Evolutionary conservation across 2,888 invertebrate species (phyloP).

Genomic region (Eupithecia vulgata): DNA sequence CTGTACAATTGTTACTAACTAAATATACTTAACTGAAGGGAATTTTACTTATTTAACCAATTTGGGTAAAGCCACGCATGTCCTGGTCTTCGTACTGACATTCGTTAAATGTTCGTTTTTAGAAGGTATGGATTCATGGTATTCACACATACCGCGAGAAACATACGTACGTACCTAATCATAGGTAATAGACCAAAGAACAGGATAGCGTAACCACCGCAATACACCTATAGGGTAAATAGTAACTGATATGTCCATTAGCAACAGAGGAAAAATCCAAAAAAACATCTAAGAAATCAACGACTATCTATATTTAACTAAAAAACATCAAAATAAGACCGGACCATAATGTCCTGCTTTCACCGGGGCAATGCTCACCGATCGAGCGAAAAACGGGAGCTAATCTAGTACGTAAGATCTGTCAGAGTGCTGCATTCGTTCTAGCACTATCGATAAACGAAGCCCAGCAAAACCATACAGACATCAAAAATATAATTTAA

Average conservation of each 20-base stretch:
- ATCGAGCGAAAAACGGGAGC: not conserved
- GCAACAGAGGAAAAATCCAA: not conserved
- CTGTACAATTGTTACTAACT: conserved; percentile 23
- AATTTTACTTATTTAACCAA: not conserved
- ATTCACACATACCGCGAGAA: not conserved
- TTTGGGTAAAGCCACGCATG: not conserved
- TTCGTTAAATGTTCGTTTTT: not conserved
- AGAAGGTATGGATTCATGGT: not conserved
- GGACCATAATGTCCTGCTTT: not conserved
- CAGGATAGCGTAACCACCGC: not conserved
- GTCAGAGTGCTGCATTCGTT: not conserved
- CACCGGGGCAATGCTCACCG: not conserved
- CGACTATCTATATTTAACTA: not conserved
- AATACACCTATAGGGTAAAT: not conserved
- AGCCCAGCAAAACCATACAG: conserved; percentile 11
- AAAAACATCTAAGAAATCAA: not conserved
- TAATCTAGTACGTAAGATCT: not conserved
- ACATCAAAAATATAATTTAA: conserved; percentile 48
- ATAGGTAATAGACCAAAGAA: not conserved
- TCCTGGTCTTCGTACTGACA: not conserved
- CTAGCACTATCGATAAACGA: not conserved
- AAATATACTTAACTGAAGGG: conserved; percentile 3
- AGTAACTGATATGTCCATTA: not conserved
- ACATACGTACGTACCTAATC: not conserved
- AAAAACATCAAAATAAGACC: conserved; percentile 1